These are phyloP conservation scores for Argyra leucocephala DNA, from an alignment of 2,888 invertebrate species.

Conservation along the genomic window DNA sequence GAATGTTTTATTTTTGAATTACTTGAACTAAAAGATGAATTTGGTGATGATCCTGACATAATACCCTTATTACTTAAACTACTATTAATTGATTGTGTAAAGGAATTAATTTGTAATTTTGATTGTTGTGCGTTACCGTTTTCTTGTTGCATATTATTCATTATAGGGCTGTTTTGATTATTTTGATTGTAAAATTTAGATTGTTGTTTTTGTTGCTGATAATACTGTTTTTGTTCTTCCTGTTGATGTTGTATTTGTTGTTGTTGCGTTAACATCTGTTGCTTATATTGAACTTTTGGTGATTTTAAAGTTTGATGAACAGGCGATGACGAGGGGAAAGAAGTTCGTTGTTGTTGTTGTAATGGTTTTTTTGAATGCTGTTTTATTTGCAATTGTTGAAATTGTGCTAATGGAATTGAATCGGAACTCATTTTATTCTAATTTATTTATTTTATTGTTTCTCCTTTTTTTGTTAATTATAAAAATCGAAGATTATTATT, in stretches of 20 bases:
- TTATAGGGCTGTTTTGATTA: conserved; percentile 3
- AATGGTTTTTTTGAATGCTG: conserved; percentile 13
- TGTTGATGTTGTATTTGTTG: neutral
- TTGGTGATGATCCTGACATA: neutral
- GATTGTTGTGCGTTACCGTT: neutral
- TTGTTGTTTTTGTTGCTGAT: neutral
- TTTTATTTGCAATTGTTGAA: conserved; percentile 11
- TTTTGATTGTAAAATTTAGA: neutral
- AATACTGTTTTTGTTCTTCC: neutral
- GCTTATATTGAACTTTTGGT: neutral
- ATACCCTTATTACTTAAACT: too few species aligned
- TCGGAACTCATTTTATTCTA: neutral
- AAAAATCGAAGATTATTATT: too few species aligned
- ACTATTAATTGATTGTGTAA: neutral
- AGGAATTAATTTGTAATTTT: neutral
- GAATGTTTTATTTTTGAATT: neutral
- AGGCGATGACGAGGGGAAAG: neutral
- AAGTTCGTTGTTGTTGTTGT: conserved; percentile 12
- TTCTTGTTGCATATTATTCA: neutral
- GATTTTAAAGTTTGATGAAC: neutral
- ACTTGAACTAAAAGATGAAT: neutral
- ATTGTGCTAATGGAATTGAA: conserved; percentile 5
- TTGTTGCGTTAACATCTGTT: too few species aligned
- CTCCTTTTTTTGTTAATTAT: neutral
- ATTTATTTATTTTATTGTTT: neutral